Evolutionary conservation across 2,113 vertebrate species (phyloP).

Genomic region (Podarcis muralis): DNA sequence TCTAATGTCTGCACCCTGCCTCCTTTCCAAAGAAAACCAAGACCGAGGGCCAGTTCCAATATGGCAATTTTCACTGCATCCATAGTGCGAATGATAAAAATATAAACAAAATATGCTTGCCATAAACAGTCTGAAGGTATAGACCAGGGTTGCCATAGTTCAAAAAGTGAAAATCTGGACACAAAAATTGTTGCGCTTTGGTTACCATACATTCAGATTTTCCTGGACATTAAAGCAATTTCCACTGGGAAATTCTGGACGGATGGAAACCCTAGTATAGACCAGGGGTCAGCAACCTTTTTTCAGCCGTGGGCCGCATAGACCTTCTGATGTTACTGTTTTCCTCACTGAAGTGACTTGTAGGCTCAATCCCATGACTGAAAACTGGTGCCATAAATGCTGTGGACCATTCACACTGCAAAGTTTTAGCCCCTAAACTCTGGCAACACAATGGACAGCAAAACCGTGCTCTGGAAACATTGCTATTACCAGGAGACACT

Average conservation of each 20-base stretch:
- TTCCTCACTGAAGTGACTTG: not conserved
- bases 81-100: not conserved
- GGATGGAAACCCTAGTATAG: too few relatives aligned
- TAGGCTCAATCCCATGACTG: not conserved
- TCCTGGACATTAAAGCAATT: too few relatives aligned
- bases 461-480: not conserved
- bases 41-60: not conserved
- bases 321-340: not conserved
- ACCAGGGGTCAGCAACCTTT: too few relatives aligned
- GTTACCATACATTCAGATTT: too few relatives aligned
- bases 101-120: not conserved
- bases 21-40: not conserved
- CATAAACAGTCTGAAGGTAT: not conserved
- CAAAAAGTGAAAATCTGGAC: too few relatives aligned
- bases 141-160: too few relatives aligned
- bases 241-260: too few relatives aligned
- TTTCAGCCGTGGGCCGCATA: too few relatives aligned
- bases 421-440: not conserved
- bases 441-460: not conserved
- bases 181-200: too few relatives aligned
- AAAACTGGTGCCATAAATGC: not conserved
- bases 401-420: not conserved
- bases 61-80: not conserved
- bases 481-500: not conserved
- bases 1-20: not conserved